phyloP scores from a whole-genome alignment of 2,888 invertebrate species.

The Xestia sexstrigata region DNA sequence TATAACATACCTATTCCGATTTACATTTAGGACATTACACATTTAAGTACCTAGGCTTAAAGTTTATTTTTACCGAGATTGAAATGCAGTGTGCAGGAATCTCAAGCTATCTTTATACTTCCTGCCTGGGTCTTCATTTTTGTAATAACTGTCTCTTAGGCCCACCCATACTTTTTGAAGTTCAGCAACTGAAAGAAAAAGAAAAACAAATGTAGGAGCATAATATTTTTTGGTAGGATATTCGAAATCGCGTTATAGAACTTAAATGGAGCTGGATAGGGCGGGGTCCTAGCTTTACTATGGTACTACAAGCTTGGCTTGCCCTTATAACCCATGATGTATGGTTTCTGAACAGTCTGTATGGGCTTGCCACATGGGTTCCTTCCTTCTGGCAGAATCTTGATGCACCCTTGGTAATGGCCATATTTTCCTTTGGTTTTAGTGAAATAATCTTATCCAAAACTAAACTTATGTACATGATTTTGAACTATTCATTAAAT shows the following conservation, averaged over 20 bases:
- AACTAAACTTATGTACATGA: too few relatives aligned
- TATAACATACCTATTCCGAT: slow-evolving; percentile 4
- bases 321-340: too few relatives aligned
- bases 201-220: not conserved
- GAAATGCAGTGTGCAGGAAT: slow-evolving; percentile 43
- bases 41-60: not conserved
- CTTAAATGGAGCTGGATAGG: not conserved
- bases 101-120: slow-evolving; percentile 41
- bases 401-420: too few relatives aligned
- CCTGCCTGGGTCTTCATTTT: slow-evolving; percentile 45
- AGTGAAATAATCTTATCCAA: too few relatives aligned
- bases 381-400: too few relatives aligned
- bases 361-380: too few relatives aligned
- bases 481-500: too few relatives aligned
- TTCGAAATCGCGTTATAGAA: not conserved
- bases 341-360: too few relatives aligned
- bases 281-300: not conserved
- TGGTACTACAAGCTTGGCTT: too few relatives aligned
- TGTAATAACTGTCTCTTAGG: slow-evolving; percentile 46
- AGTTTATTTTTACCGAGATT: slow-evolving; percentile 34
- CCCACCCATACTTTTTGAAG: slow-evolving; percentile 31
- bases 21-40: not conserved
- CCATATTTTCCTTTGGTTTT: too few relatives aligned
- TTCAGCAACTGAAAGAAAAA: slow-evolving; percentile 38
- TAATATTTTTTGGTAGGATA: not conserved